phyloP scores from a whole-genome alignment of 2,797 vertebrate species.

The Ctenopoma multispine region DNA sequence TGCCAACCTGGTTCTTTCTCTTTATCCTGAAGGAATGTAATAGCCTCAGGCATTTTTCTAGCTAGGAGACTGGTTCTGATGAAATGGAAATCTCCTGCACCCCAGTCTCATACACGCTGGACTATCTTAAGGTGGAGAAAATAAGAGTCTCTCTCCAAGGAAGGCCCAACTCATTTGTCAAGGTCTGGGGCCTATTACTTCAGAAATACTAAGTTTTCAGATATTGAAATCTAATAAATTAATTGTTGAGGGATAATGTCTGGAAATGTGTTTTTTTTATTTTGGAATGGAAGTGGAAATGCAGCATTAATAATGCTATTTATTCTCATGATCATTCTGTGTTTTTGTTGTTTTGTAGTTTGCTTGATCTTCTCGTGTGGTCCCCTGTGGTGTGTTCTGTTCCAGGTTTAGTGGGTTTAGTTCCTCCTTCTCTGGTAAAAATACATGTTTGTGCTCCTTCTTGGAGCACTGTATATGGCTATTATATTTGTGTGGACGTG shows the following conservation, averaged over 20 bases:
- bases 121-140: slow-evolving; percentile 4
- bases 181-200: not conserved
- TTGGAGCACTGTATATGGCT: too few relatives aligned
- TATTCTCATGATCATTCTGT: not conserved
- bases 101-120: too few relatives aligned
- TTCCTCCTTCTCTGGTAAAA: too few relatives aligned
- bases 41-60: not conserved
- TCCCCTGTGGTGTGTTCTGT: too few relatives aligned
- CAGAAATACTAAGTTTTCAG: not conserved
- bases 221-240: not conserved
- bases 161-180: not conserved
- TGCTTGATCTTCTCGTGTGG: not conserved
- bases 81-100: not conserved
- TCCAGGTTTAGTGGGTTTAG: too few relatives aligned
- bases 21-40: not conserved
- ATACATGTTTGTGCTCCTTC: too few relatives aligned
- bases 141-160: not conserved
- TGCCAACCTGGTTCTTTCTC: not conserved
- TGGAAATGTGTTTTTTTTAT: not conserved
- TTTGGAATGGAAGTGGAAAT: not conserved
- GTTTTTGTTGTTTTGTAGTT: too few relatives aligned
- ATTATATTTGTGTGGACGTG: too few relatives aligned
- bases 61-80: not conserved
- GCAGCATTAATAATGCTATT: not conserved
- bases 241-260: not conserved